A percentile compares a stretch with the other conserved stretches of the same genome.
Evolutionary conservation across 2,797 vertebrate species (phyloP).

Genomic region (Telmatherina bonti): DNA sequence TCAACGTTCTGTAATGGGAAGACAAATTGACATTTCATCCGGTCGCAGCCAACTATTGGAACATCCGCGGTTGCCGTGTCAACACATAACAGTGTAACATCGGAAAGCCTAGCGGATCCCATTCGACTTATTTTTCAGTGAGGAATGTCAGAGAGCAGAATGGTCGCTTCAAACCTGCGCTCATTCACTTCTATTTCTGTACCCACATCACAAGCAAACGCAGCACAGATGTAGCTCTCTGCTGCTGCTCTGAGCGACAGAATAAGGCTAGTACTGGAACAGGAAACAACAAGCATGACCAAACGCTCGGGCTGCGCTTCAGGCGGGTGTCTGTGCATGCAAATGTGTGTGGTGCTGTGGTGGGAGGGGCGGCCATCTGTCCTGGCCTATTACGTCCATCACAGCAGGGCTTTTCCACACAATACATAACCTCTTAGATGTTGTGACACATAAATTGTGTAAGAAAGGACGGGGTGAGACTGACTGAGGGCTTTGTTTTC

Average conservation of each 20-base stretch:
- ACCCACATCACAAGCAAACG: conserved; percentile 59
- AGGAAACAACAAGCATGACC: conserved; percentile 60
- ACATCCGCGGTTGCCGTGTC: no score
- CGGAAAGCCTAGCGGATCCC: conserved; percentile 35
- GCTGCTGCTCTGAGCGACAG: conserved; percentile 77
- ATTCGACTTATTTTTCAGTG: conserved; percentile 57
- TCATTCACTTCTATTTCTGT: conserved; percentile 71
- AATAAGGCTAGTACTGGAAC: conserved; percentile 75
- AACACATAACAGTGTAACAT: no score
- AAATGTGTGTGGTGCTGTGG: conserved; percentile 30
- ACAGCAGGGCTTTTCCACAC: conserved; percentile 52
- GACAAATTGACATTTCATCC: conserved; percentile 4
- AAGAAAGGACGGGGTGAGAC: conserved; percentile 14
- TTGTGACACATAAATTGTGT: conserved; percentile 12
- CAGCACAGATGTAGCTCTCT: conserved; percentile 68
- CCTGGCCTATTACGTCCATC: conserved; percentile 69
- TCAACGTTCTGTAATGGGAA: not conserved
- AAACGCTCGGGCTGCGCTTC: conserved; percentile 54
- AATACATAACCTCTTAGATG: conserved; percentile 22
- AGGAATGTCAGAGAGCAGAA: conserved; percentile 60
- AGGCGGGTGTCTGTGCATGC: conserved; percentile 41
- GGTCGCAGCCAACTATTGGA: not conserved
- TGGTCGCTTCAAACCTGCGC: conserved; percentile 62
- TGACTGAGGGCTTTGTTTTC: conserved; percentile 29
- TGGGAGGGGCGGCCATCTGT: conserved; percentile 72